Evolutionary conservation across 2,113 vertebrate species (phyloP), one percentile per base, ranked within the genome.

Genomic region (Tachuris rubrigastra): DNA sequence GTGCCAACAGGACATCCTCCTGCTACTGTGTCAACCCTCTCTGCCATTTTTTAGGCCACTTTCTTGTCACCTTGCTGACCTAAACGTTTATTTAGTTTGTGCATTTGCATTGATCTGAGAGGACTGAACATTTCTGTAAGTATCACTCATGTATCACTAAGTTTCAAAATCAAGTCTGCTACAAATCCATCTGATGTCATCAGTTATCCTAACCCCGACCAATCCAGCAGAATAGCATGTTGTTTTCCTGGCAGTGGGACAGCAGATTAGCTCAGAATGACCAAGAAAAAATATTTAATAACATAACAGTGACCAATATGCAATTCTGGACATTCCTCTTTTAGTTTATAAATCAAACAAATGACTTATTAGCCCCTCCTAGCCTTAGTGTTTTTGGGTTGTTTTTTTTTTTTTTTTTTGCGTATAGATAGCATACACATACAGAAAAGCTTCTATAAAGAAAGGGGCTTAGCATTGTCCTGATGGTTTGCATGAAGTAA

Each of bases 271-370:
- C 89, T 95, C 95, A 96, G 78, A 93, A 84, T 42, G 76, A 72
- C 65, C 84, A 62, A 93, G 95, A 92, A 95, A 90, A 95, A 95
- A 86, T 93, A 95, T 90, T 95, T 95, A 92, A 63, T 96, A 97
- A 90, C 56, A 71, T 75, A 95, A 89, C 60, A 93, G 90, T 89
- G 90, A 35, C 73, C 93, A 89, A 7, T 83, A 87, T 59, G 73
- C 56, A 65, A 28, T 92, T 81, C 37, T 93, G 89, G 52, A 75
- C 69, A 74, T 89, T 90, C 39, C 47, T 87, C 14, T 47, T 89
- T 75, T 84, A 92, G 83, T 89, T 47, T 86, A 67, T 84, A 96
- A 95, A 96, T 93, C 83, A 95, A 90, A 88, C 10, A 77, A 71
- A 85, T 81, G 8, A 90, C 33, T 86, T 94, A 93, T 76, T 81